Base-by-base conservation (phyloP, 2,797 vertebrate genomes). In the Clarias fuscus region DNA sequence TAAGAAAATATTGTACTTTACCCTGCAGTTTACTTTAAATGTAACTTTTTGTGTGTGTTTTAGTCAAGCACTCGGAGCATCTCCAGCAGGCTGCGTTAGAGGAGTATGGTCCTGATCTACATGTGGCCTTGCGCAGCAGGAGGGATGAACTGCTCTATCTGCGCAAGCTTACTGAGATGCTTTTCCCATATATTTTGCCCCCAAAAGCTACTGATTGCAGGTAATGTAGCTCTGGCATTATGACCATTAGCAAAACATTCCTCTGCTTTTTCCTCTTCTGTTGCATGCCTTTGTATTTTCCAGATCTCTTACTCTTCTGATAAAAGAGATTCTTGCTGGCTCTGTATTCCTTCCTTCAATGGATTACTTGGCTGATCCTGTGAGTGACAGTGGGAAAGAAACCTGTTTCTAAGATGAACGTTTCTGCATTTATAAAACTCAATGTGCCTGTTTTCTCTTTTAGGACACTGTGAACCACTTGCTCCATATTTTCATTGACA, bases 311-410 rank as follows among this genome's bases (percentile, higher is more conserved):
- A 96, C 97, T 85, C 96, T 98, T 90, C 96, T 99, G 89, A 96
- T 99, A 93, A 97, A 97, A 95, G 98, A 99, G 91, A 97, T 99
- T 91, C 94, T 99, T 79, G 97, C 97, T 93, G 98, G 98, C 89
- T 99, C 98, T 68, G 97, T 99, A 93, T 98, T 99, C 90, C 98
- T 99, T 91, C 98, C 98, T 80, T 97, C 97, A 88, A 95, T 99
- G 97, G 98, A 99, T 94, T 99, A 97, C 91, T 95, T 99, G 94
- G 98, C 98, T 91, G 97, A 99, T 94, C 98, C 98, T 92, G 98
- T 99, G 96, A 97, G 97, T 95, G 87, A 88, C 90, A 88, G 72
- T 30, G 8, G n/a, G 24, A 59, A 72, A 68, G 27, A 81, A 82
- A 58, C 72, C 22, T 64, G 37, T 70, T 83, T 75, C 30, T 33